Conservation (phyloP, 1,140 invertebrate genomes). For the Drosophila erecta region DNA sequence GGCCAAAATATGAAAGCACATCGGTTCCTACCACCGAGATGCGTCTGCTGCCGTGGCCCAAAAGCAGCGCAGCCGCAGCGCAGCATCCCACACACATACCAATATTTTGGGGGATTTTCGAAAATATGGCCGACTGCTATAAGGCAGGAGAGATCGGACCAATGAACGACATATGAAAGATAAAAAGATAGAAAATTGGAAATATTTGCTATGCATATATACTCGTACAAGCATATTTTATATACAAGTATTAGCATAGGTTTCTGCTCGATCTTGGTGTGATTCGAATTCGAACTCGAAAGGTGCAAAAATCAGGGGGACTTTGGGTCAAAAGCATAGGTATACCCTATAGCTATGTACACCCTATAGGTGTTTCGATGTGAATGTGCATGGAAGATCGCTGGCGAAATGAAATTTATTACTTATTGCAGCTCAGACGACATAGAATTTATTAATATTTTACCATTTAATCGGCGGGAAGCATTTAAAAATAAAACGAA, state of each 20-base stretch:
- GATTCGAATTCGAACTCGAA: constrained; percentile 61
- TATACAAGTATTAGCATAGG: constrained; percentile 31
- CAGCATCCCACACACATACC: constrained; percentile 35
- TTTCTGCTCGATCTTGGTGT: constrained; percentile 27
- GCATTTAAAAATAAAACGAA: constrained; percentile 70
- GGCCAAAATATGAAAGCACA: constrained; percentile 81
- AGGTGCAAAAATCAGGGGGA: constrained; percentile 59
- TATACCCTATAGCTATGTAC: background rate
- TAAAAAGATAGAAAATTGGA: constrained; percentile 79
- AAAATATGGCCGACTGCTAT: constrained; percentile 74
- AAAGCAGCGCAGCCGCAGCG: constrained; percentile 52
- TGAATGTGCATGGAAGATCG: constrained; percentile 3
- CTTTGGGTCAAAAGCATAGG: constrained; percentile 48
- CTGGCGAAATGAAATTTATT: constrained; percentile 70
- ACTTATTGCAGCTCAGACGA: constrained; percentile 70
- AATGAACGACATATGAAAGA: constrained; percentile 76
- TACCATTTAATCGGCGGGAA: constrained; percentile 62
- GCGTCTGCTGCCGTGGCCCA: constrained; percentile 63
- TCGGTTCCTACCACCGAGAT: constrained; percentile 75
- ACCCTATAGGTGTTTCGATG: constrained; percentile 4
- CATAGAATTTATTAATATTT: constrained; percentile 80
- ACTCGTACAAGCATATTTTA: constrained; percentile 20
- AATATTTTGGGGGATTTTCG: constrained; percentile 44
- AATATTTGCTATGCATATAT: constrained; percentile 72
- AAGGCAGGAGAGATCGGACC: constrained; percentile 57